A percentile compares a stretch with the other conserved stretches of the same genome.
phyloP scores from a whole-genome alignment of 2,888 invertebrate genomes.

The Agelastica alni region DNA sequence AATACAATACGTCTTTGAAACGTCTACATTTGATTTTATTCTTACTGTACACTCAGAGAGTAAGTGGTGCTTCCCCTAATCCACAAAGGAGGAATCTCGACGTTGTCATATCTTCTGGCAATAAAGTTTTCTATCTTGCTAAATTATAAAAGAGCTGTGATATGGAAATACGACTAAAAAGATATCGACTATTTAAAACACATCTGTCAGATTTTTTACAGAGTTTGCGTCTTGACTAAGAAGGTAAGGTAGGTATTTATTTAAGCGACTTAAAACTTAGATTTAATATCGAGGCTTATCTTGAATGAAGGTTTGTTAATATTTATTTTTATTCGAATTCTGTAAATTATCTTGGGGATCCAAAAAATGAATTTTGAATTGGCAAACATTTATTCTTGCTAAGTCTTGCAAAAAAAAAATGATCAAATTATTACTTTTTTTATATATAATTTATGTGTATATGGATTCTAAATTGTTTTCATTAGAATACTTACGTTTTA shows the following conservation, averaged over 20 bases:
- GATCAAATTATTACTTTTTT: slow-evolving; percentile 21
- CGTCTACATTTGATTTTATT: no score
- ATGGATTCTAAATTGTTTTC: slow-evolving; percentile 9
- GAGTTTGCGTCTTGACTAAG: slow-evolving; percentile 10
- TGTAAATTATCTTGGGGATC: no score
- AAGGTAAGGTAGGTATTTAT: slow-evolving; percentile 38
- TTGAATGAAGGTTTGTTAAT: slow-evolving; percentile 14
- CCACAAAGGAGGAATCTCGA: no score
- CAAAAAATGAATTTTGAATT: slow-evolving; percentile 17
- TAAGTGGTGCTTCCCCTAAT: no score
- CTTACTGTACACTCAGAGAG: no score
- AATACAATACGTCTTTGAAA: no score
- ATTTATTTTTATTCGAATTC: slow-evolving; percentile 8
- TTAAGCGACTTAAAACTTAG: slow-evolving; percentile 37
- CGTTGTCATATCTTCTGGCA: no score
- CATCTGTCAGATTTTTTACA: background rate
- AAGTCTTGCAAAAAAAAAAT: slow-evolving; percentile 8
- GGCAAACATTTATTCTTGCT: slow-evolving; percentile 2
- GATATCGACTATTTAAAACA: background rate
- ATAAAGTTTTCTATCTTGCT: no score
- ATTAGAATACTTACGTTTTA: slow-evolving; percentile 6
- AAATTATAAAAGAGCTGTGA: no score
- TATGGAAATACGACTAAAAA: no score
- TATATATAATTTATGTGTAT: slow-evolving; percentile 16
- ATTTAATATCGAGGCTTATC: slow-evolving; percentile 23